Percentiles rank a stretch among this genome's conserved stretches.
Conservation (phyloP, 2,113 vertebrate genomes). For the Mesocricetus auratus region DNA sequence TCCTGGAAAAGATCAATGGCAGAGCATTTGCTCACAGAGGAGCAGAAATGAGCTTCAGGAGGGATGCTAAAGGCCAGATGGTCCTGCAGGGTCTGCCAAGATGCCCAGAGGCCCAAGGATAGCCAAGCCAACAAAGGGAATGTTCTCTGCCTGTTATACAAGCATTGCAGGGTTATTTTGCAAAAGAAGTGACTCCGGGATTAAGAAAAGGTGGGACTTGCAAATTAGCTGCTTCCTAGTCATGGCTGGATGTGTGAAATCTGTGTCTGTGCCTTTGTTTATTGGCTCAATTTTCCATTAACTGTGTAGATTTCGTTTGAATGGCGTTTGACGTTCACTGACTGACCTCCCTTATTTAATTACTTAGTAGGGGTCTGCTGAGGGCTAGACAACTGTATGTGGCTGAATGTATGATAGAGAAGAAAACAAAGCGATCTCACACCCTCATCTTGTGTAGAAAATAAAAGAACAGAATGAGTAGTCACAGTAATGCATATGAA, state of each 20-base stretch:
- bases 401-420: background rate
- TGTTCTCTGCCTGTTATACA: slow-evolving; percentile 11
- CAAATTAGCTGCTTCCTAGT: background rate
- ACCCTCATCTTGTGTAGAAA: background rate
- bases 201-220: slow-evolving; percentile 47
- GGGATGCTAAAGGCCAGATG: slow-evolving; percentile 70
- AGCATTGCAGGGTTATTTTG: background rate
- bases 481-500: background rate
- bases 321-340: slow-evolving; percentile 35
- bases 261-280: slow-evolving; percentile 2
- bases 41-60: slow-evolving; percentile 59
- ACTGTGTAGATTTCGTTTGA: background rate
- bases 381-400: background rate
- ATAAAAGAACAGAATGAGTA: background rate
- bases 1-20: slow-evolving; percentile 46
- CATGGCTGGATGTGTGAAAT: background rate
- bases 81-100: slow-evolving; percentile 65
- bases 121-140: background rate
- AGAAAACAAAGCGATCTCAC: background rate
- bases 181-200: background rate
- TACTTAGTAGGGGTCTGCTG: background rate
- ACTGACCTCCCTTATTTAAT: background rate
- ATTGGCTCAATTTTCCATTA: slow-evolving; percentile 36
- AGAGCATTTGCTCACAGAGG: slow-evolving; percentile 46
- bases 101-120: slow-evolving; percentile 18